Conservation (phyloP, 2,888 invertebrate species). For the Abrostola triplasia region DNA sequence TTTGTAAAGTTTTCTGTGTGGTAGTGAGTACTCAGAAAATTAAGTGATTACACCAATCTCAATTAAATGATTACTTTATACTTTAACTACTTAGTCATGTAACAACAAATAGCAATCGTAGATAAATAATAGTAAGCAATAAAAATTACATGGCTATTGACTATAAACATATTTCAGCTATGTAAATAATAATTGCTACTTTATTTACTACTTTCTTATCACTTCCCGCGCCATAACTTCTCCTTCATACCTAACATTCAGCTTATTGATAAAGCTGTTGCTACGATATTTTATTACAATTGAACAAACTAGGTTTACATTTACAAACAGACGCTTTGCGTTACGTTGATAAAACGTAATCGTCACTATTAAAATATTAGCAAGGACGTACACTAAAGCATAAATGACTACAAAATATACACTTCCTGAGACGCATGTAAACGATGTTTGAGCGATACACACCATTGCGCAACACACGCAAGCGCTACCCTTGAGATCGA, state of each 20-base stretch:
- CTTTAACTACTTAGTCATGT: too few relatives aligned
- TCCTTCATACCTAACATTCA: conserved; percentile 22
- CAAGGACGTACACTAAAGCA: conserved; percentile 36
- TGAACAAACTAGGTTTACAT: conserved; percentile 23
- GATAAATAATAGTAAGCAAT: not conserved
- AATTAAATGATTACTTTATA: not conserved
- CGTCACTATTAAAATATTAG: conserved; percentile 17
- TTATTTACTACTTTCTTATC: conserved; percentile 46
- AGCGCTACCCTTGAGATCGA: conserved; percentile 75
- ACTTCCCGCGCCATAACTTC: conserved; percentile 6
- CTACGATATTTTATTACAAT: conserved; percentile 39
- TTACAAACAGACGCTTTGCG: conserved; percentile 25
- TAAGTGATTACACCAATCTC: too few relatives aligned
- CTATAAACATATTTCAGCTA: conserved; percentile 9
- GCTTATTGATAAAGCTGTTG: conserved; percentile 59
- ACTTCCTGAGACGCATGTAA: conserved; percentile 43
- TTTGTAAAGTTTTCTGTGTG: too few relatives aligned
- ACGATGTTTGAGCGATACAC: conserved; percentile 56
- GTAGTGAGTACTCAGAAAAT: too few relatives aligned
- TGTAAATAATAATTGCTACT: conserved; percentile 28
- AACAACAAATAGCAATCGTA: not conserved
- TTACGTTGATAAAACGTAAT: conserved; percentile 12
- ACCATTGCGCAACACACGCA: conserved; percentile 73
- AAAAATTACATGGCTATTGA: conserved; percentile 4
- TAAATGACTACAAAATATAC: conserved; percentile 35